These are phyloP conservation scores for Microctonus hyperodae DNA, from an alignment of 2,888 invertebrate genomes.

Conservation along the genomic window DNA sequence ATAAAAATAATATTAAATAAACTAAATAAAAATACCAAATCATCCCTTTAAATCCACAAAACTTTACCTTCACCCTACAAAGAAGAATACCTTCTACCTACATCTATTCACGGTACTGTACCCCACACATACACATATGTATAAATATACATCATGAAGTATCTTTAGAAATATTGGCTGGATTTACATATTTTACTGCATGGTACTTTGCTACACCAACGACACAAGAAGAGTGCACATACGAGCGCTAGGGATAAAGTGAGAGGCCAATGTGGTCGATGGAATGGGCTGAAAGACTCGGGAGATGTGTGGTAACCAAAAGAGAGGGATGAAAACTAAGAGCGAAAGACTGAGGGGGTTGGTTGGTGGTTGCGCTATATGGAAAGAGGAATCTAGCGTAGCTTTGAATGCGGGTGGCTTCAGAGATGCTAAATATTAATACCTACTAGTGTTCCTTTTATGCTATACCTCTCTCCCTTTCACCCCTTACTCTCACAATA, in stretches of 20 bases:
- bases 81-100: neutral
- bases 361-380: neutral
- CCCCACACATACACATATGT: neutral
- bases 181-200: conserved; percentile 60
- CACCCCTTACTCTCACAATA: conserved; percentile 17
- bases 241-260: conserved; percentile 22
- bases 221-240: conserved; percentile 36
- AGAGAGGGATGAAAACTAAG: neutral
- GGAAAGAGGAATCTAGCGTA: conserved; percentile 43
- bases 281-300: neutral
- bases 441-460: conserved; percentile 62
- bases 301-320: conserved; percentile 4
- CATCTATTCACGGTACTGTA: neutral
- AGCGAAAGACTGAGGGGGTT: neutral
- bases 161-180: conserved; percentile 62
- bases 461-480: conserved; percentile 48
- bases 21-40: too few relatives aligned
- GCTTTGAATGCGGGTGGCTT: conserved; percentile 58
- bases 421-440: conserved; percentile 63
- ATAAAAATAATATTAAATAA: neutral
- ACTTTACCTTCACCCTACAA: neutral
- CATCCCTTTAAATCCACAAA: conserved; percentile 3
- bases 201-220: conserved; percentile 53
- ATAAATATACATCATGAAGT: conserved; percentile 36
- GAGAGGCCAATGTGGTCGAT: neutral